These are phyloP conservation scores for Xerus rutilus DNA, from an alignment of 2,797 vertebrate genomes.

Conservation along the genomic window DNA sequence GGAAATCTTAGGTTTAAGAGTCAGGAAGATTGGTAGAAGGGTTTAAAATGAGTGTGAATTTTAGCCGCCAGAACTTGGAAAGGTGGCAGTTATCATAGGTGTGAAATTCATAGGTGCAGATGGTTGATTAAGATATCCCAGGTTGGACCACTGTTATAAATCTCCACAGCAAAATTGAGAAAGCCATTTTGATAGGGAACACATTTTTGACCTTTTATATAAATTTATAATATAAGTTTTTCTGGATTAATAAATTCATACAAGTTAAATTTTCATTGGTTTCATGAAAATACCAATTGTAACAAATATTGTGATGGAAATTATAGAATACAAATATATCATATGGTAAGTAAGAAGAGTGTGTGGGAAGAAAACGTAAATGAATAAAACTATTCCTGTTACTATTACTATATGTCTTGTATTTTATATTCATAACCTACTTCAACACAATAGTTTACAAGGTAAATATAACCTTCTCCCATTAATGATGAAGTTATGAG, in stretches of 20 bases:
- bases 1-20: conserved; percentile 83
- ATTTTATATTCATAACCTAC: neutral
- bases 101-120: conserved; percentile 83
- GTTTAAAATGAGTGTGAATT: conserved; percentile 84
- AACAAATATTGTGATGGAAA: neutral
- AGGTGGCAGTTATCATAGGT: conserved; percentile 76
- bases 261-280: conserved; percentile 78
- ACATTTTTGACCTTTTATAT: conserved; percentile 76
- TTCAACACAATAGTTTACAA: neutral
- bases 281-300: neutral
- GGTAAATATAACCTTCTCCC: neutral
- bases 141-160: conserved; percentile 66
- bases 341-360: neutral
- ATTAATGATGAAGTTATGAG: neutral
- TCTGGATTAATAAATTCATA: conserved; percentile 74
- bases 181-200: conserved; percentile 64
- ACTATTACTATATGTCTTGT: neutral
- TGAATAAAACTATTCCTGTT: neutral
- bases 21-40: conserved; percentile 80
- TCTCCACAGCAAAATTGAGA: conserved; percentile 61
- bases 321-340: neutral
- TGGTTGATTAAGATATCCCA: conserved; percentile 79
- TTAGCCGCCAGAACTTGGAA: conserved; percentile 80
- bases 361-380: neutral
- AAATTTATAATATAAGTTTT: conserved; percentile 75